phyloP scores from a whole-genome alignment of 2,797 vertebrate species.

The Amphiprion clarkii region DNA sequence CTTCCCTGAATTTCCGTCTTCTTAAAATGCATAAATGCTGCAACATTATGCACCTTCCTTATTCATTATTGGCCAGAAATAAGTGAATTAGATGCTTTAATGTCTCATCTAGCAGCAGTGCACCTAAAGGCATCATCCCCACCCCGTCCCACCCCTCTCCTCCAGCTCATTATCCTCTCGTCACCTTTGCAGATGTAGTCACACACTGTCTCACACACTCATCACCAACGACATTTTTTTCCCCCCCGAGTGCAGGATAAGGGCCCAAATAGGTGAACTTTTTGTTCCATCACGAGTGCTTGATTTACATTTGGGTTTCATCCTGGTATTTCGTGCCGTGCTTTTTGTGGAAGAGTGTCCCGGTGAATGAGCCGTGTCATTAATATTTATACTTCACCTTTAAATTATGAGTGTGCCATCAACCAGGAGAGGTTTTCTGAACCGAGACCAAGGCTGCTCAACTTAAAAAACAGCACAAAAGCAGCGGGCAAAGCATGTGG shows the following conservation, averaged over 20 bases:
- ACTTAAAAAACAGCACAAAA: slow-evolving; percentile 38
- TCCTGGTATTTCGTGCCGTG: background rate
- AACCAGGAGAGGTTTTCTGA: slow-evolving; percentile 62
- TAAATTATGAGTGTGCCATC: slow-evolving; percentile 70
- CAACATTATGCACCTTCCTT: background rate
- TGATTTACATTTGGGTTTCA: slow-evolving; percentile 32
- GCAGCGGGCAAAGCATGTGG: slow-evolving; percentile 34
- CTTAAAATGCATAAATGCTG: background rate
- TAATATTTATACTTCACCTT: slow-evolving; percentile 78
- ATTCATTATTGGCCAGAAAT: background rate
- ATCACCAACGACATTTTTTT: slow-evolving; percentile 4
- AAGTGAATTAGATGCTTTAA: slow-evolving; percentile 2
- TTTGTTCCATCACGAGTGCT: slow-evolving; percentile 41
- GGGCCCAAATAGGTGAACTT: slow-evolving; percentile 38
- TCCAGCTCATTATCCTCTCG: slow-evolving; percentile 62
- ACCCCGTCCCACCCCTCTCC: background rate
- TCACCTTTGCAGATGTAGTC: slow-evolving; percentile 56
- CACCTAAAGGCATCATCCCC: slow-evolving; percentile 25
- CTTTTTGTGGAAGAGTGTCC: slow-evolving; percentile 42
- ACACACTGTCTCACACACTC: slow-evolving; percentile 54
- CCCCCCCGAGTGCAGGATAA: slow-evolving; percentile 1
- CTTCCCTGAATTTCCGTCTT: background rate
- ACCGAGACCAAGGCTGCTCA: slow-evolving; percentile 47
- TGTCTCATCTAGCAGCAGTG: slow-evolving; percentile 9
- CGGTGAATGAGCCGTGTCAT: slow-evolving; percentile 60